Base-by-base conservation (phyloP, 2,888 invertebrate genomes). In the Plagiodera versicolora region DNA sequence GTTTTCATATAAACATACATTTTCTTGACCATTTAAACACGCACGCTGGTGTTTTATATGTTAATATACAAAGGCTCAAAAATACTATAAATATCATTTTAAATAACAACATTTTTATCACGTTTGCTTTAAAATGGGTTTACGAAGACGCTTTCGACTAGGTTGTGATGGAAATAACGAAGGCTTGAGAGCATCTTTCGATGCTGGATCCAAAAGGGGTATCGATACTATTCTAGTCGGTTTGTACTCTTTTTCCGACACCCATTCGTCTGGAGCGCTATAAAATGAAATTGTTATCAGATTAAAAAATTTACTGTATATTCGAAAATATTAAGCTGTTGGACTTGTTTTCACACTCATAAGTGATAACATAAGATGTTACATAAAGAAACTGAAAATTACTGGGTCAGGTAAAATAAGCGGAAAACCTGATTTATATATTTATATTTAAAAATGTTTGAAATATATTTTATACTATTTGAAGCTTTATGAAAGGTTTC, bases 201-300 rank as follows among this genome's bases (percentile, higher is more conserved):
- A 81, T 63, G 80, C 76, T 9, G 80, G 79, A 8, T 84, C 79
- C 65, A 87, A 78, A 56, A 78, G 71, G 2, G 83, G 80, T 58
- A 87, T 85, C 74, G 85, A 82, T 45, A 89, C 83, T 39, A 83
- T 81, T 80, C 88, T 89, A 65, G 85, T 83, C 56, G 85, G 83
- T 72, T 83, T 83, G 76, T 87, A 87, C 63, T 87, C 86, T 77
- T 87, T 85, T 79, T 91, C 92, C 0, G 87, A 83, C 67, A 94
- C 84, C 95, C 95, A 95, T 77, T 92, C 90, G 80, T 95, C 94
- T 17, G 91, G 89, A 78, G 93, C 81, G 75, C 94, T 94, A 83
- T 10, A 82, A 82, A 65, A 58, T 61, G 58, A 59, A 19, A 18
- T 44, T 17, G 10, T 53, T 5, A 30, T 19, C 39, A 19, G 44